Evolutionary conservation across 1,140 invertebrate genomes (phyloP).

Genomic region (Euborellia annulipes): DNA sequence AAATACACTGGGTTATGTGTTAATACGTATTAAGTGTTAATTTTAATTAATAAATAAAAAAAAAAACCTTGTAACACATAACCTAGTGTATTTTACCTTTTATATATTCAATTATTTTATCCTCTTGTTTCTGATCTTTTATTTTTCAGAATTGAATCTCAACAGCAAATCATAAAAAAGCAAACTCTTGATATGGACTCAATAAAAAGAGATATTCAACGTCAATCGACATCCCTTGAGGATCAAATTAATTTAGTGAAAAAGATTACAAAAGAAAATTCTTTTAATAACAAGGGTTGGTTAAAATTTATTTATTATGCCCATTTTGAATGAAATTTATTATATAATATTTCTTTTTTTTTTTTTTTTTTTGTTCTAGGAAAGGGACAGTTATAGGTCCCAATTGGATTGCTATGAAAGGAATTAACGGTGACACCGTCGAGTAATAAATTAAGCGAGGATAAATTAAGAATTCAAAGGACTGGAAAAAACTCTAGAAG

Average conservation of each 20-base stretch:
- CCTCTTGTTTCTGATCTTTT: no score
- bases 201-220: constrained; percentile 15
- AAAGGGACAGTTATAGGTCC: constrained; percentile 56
- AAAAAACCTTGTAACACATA: no score
- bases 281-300: constrained; percentile 43
- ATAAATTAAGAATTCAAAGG: constrained; percentile 23
- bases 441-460: constrained; percentile 12
- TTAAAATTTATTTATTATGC: constrained; percentile 6
- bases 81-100: no score
- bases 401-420: constrained; percentile 69
- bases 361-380: constrained; percentile 17
- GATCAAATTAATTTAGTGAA: constrained; percentile 30
- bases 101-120: no score
- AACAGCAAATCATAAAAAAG: constrained; percentile 22
- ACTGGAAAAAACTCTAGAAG: constrained; percentile 43
- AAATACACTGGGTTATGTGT: no score
- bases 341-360: no score
- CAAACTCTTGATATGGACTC: constrained; percentile 23
- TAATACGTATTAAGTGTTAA: no score
- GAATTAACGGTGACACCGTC: constrained; percentile 49
- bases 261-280: constrained; percentile 34
- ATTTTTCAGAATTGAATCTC: constrained; percentile 21
- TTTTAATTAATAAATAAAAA: no score
- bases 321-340: no score
- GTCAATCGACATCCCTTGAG: constrained; percentile 18